Base-by-base conservation (phyloP, 1,140 invertebrate genomes). In the Saccostrea cuccullata region DNA sequence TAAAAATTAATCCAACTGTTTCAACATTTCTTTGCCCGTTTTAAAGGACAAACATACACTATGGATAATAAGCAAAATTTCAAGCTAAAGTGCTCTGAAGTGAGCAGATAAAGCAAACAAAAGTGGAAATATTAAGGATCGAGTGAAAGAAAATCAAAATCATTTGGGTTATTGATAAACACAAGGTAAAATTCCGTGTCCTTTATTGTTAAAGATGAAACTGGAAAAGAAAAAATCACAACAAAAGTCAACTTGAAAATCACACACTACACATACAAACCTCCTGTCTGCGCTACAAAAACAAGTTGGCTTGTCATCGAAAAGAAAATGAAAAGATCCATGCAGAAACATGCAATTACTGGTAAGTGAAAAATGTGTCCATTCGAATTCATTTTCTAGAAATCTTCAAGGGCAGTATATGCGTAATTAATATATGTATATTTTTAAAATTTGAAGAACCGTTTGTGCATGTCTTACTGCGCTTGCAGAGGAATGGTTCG, bases 401-500 rank as follows among this genome's bases (percentile, higher is more conserved):
- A 47, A 47, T 47, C 47, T 47, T 47, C 9, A 47, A 47, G 47
- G 47, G 47, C 47, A 47, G 1, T 5, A 9, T 3, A 47, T 47
- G 30, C 30, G 30, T 36, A 36, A 47, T 47, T 6, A 5, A 47
- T 47, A 47, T 2, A 36, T 36, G 47, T 8, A 47, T 47, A 47
- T 3, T 47, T 47, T 5, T 11, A 82, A 36, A 36, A 23, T 23
- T 30, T 47, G 13, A 30, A 13, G 26, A n/a, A 36, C 6, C 23
- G 23, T 23, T 40, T 20, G 26, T 36, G 12, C 26, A 82, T 55
- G 55, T 11, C 90, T 89, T 88, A 94, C 94, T 89, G 89, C 92
- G 93, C 88, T 92, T 92, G 86, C 94, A 95, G 36, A 93, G 91
- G 88, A 91, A 94, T 12, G 94, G 94, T 55, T 87, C 85, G 30